Base-by-base conservation (phyloP, 1,140 invertebrate genomes). In the Papilio aristodemus region DNA sequence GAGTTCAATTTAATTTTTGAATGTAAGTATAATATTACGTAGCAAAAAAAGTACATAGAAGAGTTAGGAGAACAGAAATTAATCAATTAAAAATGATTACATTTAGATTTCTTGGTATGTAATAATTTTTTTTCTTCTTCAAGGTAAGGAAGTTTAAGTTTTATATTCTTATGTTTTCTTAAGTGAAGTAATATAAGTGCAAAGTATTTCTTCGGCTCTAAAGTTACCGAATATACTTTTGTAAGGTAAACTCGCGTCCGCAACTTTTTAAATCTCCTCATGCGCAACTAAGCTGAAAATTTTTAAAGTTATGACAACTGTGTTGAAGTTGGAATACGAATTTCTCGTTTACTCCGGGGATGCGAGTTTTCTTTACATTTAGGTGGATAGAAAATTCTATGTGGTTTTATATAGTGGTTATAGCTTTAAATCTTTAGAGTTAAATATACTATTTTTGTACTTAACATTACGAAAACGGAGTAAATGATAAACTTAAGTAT, bases 301-400 rank as follows among this genome's bases (percentile, higher is more conserved):
- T 66, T 66, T 50, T 25, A 66, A 63, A 66, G 41, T 66, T 66
- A 66, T 66, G 63, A 66, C 63, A 66, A 66, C 41, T 66, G 27
- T 46, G 63, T 46, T 66, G 41, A 66, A 66, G 63, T 66, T 66
- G 41, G 27, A 63, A 63, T 41, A 66, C 50, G 39, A 50, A 66
- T 66, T 66, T 14, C 22, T 38, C 63, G 41, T 66, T 66, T 50
- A n/a, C 25, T 46, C 14, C 10, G 17, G 19, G 17, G 39, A 64
- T n/a, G 5, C 36, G 7, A 64, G 22, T 64, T 64, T 38, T 39
- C 22, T 27, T 64, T 0, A 39, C 32, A 62, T 37, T 62, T 62
- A 25, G 39, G 19, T 14, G 4, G 41, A 5, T n/a, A 13, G 8
- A 54, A 25, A 22, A 17, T 54, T 6, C 19, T 54, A 54, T 13